Conservation (phyloP, 2,888 invertebrate genomes). For the Orgyia antiqua region DNA sequence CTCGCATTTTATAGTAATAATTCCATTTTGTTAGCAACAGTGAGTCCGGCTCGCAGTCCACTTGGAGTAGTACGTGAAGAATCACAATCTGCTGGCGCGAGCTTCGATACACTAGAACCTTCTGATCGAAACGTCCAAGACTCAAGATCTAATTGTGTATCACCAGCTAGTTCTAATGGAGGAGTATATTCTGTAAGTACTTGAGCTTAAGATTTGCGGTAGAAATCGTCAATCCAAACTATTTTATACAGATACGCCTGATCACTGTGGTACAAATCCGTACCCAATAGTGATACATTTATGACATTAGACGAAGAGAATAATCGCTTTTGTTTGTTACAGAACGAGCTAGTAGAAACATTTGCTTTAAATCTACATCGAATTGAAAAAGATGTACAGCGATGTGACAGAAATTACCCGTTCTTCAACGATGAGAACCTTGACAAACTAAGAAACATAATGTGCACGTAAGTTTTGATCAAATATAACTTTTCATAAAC, state of each 20-base stretch:
- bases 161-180: slow-evolving; percentile 94
- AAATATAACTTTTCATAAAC: too few species aligned
- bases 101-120: slow-evolving; percentile 69
- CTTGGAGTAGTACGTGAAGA: slow-evolving; percentile 81
- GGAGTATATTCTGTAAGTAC: slow-evolving; percentile 89
- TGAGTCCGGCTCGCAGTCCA: slow-evolving; percentile 66
- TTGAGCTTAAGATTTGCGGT: too few species aligned
- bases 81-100: slow-evolving; percentile 67
- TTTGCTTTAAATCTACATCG: slow-evolving; percentile 94
- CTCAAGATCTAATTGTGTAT: slow-evolving; percentile 83
- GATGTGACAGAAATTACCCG: slow-evolving; percentile 96
- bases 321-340: slow-evolving; percentile 44
- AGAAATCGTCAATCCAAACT: too few species aligned
- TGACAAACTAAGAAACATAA: slow-evolving; percentile 94
- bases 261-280: too few species aligned
- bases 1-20: too few species aligned
- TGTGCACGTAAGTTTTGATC: slow-evolving; percentile 90
- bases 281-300: too few species aligned
- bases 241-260: too few species aligned
- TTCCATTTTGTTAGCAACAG: slow-evolving; percentile 64
- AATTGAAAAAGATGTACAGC: slow-evolving; percentile 97
- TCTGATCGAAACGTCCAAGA: slow-evolving; percentile 61
- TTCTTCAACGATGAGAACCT: slow-evolving; percentile 94
- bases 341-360: slow-evolving; percentile 90
- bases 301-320: too few species aligned